Evolutionary conservation across 37 sponge, comb jelly and placozoan genomes (phyloP).

Genomic region (Halichondria panicea): DNA sequence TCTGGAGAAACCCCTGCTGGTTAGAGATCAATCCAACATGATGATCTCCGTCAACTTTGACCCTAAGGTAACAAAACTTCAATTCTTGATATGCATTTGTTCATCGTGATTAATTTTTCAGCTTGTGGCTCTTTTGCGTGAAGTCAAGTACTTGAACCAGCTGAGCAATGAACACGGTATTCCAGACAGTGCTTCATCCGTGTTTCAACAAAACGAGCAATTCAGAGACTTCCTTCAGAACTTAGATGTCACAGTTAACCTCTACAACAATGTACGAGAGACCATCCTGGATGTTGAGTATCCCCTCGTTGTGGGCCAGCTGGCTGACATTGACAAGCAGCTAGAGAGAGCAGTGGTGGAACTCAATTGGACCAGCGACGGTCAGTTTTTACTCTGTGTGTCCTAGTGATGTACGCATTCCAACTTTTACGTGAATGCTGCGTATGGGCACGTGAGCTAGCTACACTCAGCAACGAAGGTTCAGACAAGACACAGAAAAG

Average conservation of each 20-base stretch:
- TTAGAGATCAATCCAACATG: constrained; percentile 57
- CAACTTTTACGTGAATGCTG: no score
- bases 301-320: constrained; percentile 87
- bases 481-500: no score
- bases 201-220: constrained; percentile 85
- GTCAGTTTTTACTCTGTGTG: no score
- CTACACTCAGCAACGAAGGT: no score
- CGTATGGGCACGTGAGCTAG: no score
- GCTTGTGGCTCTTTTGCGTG: constrained; percentile 94
- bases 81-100: background rate
- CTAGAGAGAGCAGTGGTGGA: constrained; percentile 82
- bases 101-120: constrained; percentile 5
- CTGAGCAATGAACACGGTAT: constrained; percentile 58
- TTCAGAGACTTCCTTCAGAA: constrained; percentile 93
- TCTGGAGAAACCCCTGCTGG: constrained; percentile 89
- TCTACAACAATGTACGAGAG: constrained; percentile 92
- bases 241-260: constrained; percentile 83
- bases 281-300: constrained; percentile 97
- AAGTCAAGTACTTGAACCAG: constrained; percentile 93
- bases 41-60: constrained; percentile 95
- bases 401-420: no score
- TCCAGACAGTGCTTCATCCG: constrained; percentile 81
- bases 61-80: constrained; percentile 59
- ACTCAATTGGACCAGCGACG: constrained; percentile 93
- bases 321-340: constrained; percentile 78